phyloP scores from a whole-genome alignment of 92 coral and sea anemone genomes.

The Montipora capitata region DNA sequence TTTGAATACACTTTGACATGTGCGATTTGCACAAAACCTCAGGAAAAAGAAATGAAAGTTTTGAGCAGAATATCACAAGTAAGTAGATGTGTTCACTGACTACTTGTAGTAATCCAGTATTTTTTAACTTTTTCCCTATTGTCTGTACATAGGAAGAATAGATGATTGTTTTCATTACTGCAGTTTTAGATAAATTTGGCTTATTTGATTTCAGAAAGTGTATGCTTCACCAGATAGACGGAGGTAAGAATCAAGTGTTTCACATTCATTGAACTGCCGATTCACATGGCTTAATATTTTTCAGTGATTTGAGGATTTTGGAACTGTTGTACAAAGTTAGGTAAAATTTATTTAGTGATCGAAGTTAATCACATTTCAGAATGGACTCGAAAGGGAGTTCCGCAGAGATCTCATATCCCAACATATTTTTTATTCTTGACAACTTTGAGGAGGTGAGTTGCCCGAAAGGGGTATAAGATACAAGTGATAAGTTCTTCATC shows the following conservation, averaged over 20 bases:
- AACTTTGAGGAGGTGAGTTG: constrained; percentile 89
- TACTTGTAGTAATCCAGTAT: too few species aligned
- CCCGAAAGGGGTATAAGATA: too few species aligned
- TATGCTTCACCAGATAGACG: constrained; percentile 89
- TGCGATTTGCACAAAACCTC: constrained; percentile 94
- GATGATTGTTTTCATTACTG: background rate
- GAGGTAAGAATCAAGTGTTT: constrained; percentile 61
- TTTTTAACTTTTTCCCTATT: background rate
- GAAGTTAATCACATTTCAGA: constrained; percentile 39
- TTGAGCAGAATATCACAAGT: constrained; percentile 91
- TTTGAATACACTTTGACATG: constrained; percentile 91
- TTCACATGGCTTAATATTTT: background rate
- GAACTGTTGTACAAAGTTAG: too few species aligned
- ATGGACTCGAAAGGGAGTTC: constrained; percentile 93
- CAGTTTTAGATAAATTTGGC: background rate
- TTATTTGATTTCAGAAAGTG: constrained; percentile 69
- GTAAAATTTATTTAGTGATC: too few species aligned
- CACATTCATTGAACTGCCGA: background rate
- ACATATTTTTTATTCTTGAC: constrained; percentile 89
- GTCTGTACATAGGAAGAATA: too few species aligned
- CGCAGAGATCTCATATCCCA: constrained; percentile 90
- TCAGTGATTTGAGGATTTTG: too few species aligned
- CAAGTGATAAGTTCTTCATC: too few species aligned
- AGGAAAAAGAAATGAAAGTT: constrained; percentile 86
- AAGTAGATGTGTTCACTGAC: background rate